A percentile compares a stretch with the other conserved stretches of the same genome.
These are phyloP conservation scores for Laothoe populi DNA, from an alignment of 2,888 invertebrate genomes.

Conservation along the genomic window DNA sequence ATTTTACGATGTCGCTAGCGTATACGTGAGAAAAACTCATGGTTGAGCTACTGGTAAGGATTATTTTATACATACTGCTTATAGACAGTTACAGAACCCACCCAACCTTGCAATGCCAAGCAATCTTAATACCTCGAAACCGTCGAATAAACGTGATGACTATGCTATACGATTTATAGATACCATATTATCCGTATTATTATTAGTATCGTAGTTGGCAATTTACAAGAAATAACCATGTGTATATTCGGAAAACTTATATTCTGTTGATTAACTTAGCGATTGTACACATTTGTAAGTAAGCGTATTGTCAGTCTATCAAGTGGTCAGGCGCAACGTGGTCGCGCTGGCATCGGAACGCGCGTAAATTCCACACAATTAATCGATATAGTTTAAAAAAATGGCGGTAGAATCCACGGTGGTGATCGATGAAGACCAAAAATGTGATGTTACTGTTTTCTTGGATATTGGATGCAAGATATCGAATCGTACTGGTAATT, in stretches of 20 bases:
- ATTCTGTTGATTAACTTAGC: background rate
- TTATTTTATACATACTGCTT: no score
- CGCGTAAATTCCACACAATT: background rate
- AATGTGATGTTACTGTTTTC: slow-evolving; percentile 44
- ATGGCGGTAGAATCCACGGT: background rate
- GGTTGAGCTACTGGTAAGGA: no score
- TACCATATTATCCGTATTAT: no score
- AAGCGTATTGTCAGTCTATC: slow-evolving; percentile 8
- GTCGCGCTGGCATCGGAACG: background rate
- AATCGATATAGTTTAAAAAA: background rate
- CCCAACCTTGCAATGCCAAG: no score
- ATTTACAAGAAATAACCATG: no score
- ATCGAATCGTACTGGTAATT: slow-evolving; percentile 42
- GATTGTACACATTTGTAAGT: background rate
- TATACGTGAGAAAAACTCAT: no score
- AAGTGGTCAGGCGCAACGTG: background rate
- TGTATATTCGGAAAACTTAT: background rate
- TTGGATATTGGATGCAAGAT: slow-evolving; percentile 47
- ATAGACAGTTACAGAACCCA: no score
- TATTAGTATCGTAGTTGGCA: no score
- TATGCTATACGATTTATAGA: no score
- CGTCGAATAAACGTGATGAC: no score
- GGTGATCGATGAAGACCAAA: slow-evolving; percentile 14
- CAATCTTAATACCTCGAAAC: no score
- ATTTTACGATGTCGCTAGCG: no score